phyloP scores from a whole-genome alignment of 2,113 vertebrate genomes.

The Ptychochromis oligacanthus region DNA sequence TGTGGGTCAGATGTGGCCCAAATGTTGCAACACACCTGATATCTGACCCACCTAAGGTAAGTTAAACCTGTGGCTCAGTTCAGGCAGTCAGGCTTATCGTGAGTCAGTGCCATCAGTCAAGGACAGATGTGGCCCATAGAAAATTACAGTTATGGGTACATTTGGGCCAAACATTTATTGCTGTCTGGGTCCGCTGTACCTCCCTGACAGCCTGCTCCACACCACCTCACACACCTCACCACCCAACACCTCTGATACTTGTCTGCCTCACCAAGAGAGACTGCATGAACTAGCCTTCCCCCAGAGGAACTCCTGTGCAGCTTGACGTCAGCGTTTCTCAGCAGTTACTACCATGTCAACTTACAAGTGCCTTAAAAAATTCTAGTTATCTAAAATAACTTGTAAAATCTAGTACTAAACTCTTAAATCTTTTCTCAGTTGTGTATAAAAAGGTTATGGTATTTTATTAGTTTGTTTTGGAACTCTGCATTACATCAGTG shows the following conservation, averaged over 20 bases:
- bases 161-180: not conserved
- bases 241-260: not conserved
- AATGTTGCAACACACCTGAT: not conserved
- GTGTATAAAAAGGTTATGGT: too few relatives aligned
- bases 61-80: not conserved
- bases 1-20: not conserved
- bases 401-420: not conserved
- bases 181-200: accelerated
- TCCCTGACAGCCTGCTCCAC: not conserved
- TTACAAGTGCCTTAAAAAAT: too few relatives aligned
- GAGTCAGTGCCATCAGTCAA: not conserved
- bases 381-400: too few relatives aligned
- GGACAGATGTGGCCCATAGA: not conserved
- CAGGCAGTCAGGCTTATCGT: not conserved
- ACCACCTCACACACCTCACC: too few relatives aligned
- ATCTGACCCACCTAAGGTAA: not conserved
- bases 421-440: not conserved
- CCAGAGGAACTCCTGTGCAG: not conserved
- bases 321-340: too few relatives aligned
- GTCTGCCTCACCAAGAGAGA: not conserved
- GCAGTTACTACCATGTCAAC: not conserved
- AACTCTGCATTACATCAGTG: too few relatives aligned
- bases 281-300: not conserved
- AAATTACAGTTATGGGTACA: not conserved
- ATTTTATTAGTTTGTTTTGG: too few relatives aligned